phyloP scores from a whole-genome alignment of 2,888 invertebrate species.

The Gastracanthus pulcherrimus region DNA sequence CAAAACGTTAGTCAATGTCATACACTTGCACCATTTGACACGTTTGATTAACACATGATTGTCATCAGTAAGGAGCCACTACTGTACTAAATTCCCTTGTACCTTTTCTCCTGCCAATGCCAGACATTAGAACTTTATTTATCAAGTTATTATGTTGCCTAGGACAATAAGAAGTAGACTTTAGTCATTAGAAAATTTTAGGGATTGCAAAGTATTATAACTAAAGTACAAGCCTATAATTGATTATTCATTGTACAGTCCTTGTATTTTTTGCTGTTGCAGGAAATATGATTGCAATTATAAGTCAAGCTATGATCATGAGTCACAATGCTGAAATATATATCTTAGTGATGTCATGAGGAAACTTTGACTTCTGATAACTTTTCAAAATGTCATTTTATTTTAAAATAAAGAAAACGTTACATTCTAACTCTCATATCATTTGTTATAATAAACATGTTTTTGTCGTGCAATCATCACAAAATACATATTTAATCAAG shows the following conservation, averaged over 20 bases:
- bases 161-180: background rate
- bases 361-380: background rate
- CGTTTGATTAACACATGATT: slow-evolving; percentile 44
- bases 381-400: too few relatives aligned
- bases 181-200: background rate
- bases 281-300: background rate
- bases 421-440: too few relatives aligned
- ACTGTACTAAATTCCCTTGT: slow-evolving; percentile 3
- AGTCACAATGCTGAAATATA: background rate
- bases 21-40: slow-evolving; percentile 39
- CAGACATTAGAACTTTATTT: slow-evolving; percentile 10
- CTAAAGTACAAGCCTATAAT: slow-evolving; percentile 19
- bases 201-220: background rate
- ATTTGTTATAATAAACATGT: too few relatives aligned
- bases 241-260: slow-evolving; percentile 11
- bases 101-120: slow-evolving; percentile 18
- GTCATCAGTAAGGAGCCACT: slow-evolving; percentile 31
- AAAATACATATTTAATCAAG: background rate
- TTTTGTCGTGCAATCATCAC: too few relatives aligned
- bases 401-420: too few relatives aligned
- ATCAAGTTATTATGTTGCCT: background rate
- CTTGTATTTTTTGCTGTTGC: background rate
- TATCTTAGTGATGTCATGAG: background rate
- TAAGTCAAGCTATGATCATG: background rate
- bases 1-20: slow-evolving; percentile 42